Evolutionary conservation across 2,797 vertebrate genomes (phyloP), one percentile per base, ranked within the genome.

Genomic region (Phaenicophaeus curvirostris): DNA sequence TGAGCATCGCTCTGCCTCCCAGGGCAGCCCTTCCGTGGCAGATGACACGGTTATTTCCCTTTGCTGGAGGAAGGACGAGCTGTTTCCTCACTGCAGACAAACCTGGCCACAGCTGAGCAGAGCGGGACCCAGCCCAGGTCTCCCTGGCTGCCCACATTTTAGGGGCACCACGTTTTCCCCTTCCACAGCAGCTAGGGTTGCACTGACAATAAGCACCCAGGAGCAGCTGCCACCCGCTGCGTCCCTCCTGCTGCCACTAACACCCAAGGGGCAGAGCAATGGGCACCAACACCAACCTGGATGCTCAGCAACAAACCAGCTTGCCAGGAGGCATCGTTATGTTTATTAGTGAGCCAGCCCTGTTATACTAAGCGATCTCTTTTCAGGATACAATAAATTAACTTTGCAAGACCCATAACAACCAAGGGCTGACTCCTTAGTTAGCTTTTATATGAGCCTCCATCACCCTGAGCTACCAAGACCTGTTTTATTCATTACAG

Each of bases 181-280:
- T 55, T 51, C 48, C 75, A 12, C 51, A 41, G 16, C 55, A 61
- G 5, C 33, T 50, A 39, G 27, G 13, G 23, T 48, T 15, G 3
- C 8, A 46, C 7, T 3, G 0, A 61, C 9, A 37, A 5, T 2
- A 0, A 63, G 21, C 19, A 28, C 19, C 14, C 5, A 2, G 46
- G 37, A 46, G n/a, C n/a, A 25, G 35, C 30, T 77, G 9, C 54
- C 39, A 14, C 30, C 55, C 71, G 35, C 59, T 58, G n/a, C 24
- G 8, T 69, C 39, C 37, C 20, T 66, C 20, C 42, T 41, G 15
- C 25, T 90, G 46, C 57, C 51, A 24, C 3, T 2, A 1, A 6
- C 20, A 48, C 7, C 27, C 51, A 4, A 5, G 50, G 11, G 74
- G 12, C 2, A 0, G 11, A 39, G 11, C 2, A 1, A 59, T 2